Evolutionary conservation across 1,140 invertebrate species (phyloP).

Genomic region (Diabrotica virgifera): DNA sequence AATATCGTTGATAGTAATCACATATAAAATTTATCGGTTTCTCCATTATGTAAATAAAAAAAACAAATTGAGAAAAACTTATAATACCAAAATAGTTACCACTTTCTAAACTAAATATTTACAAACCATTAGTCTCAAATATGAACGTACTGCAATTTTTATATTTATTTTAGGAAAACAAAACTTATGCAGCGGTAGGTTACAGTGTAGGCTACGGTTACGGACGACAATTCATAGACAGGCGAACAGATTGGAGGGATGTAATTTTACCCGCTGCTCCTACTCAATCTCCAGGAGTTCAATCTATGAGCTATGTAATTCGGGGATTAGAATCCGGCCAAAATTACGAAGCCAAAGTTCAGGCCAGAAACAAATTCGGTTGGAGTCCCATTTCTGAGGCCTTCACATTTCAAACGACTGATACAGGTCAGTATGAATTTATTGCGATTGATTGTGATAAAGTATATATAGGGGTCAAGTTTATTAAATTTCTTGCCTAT

Average conservation of each 20-base stretch:
- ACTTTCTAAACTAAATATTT: too few relatives aligned
- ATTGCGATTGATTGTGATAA: not conserved
- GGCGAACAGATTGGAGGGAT: slow-evolving; percentile 57
- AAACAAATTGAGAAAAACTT: too few relatives aligned
- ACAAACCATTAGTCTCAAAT: too few relatives aligned
- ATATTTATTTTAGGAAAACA: slow-evolving; percentile 37
- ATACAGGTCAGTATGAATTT: slow-evolving; percentile 41
- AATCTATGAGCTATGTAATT: slow-evolving; percentile 60
- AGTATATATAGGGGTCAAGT: not conserved
- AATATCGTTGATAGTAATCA: too few relatives aligned
- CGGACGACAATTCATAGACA: slow-evolving; percentile 39
- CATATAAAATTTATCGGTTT: too few relatives aligned
- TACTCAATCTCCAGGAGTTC: slow-evolving; percentile 45
- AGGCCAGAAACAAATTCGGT: slow-evolving; percentile 62
- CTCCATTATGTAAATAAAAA: too few relatives aligned
- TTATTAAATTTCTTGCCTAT: not conserved
- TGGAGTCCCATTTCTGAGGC: slow-evolving; percentile 59
- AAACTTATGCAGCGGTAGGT: slow-evolving; percentile 36
- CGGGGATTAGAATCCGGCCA: slow-evolving; percentile 56
- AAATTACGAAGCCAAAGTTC: slow-evolving; percentile 62
- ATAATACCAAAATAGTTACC: too few relatives aligned
- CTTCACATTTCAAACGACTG: slow-evolving; percentile 53
- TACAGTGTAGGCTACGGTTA: slow-evolving; percentile 40
- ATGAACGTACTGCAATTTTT: too few relatives aligned
- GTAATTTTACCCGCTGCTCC: slow-evolving; percentile 56